phyloP scores from a whole-genome alignment of 2,797 vertebrate genomes.

The Tragopan temminckii region DNA sequence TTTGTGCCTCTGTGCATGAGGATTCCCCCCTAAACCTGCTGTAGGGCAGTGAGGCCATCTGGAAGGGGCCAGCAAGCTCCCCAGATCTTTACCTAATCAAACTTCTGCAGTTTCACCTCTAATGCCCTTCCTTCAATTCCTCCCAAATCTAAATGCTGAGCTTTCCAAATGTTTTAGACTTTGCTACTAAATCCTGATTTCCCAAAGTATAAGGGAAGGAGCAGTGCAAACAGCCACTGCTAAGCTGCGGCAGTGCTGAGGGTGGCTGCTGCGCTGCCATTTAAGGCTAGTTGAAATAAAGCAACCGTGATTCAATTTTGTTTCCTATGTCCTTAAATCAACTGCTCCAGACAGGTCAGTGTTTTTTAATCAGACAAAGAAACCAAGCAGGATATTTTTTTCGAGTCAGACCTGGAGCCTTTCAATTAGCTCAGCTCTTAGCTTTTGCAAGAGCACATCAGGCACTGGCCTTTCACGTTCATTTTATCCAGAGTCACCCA shows the following conservation, averaged over 20 bases:
- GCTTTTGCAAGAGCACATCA: not conserved
- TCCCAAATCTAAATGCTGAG: accelerated
- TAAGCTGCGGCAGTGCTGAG: not conserved
- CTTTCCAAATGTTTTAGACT: accelerated
- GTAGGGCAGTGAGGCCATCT: not conserved
- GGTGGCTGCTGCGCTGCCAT: not conserved
- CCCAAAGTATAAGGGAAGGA: not conserved
- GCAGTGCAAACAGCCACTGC: not conserved
- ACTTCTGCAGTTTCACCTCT: not conserved
- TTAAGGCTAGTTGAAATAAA: not conserved
- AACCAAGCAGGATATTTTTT: not conserved
- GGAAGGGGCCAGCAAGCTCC: not conserved
- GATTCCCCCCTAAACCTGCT: accelerated
- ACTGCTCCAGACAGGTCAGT: not conserved
- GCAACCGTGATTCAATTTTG: conserved; percentile 8
- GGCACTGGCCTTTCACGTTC: not conserved
- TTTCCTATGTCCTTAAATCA: conserved; percentile 11
- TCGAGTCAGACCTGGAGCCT: not conserved
- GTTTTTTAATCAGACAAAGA: conserved; percentile 15
- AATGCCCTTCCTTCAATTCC: not conserved
- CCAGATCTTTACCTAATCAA: not conserved
- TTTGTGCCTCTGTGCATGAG: not conserved
- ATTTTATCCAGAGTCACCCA: not conserved
- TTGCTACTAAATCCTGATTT: not conserved
- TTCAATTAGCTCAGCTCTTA: not conserved